These are phyloP conservation scores for Drosophila monieri DNA, from an alignment of 2,888 invertebrate genomes.

Conservation along the genomic window DNA sequence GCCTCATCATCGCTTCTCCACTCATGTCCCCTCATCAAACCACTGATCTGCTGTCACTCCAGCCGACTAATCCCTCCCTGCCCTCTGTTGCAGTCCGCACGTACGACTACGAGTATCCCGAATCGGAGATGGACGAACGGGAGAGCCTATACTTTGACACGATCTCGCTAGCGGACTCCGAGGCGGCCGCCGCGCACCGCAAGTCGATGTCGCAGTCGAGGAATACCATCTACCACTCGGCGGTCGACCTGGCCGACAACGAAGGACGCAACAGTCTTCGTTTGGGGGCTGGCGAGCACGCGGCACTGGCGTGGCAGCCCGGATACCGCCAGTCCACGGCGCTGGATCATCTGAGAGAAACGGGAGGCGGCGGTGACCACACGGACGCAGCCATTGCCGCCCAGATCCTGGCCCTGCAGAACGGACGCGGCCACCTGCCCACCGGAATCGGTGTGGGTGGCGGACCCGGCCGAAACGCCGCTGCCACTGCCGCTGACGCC, in stretches of 20 bases:
- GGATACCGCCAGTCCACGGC: conserved; percentile 82
- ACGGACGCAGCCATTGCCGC: conserved; percentile 77
- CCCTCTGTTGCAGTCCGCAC: conserved; percentile 80
- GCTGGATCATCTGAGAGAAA: conserved; percentile 76
- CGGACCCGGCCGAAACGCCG: conserved; percentile 44
- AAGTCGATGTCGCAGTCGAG: conserved; percentile 85
- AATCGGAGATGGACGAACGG: conserved; percentile 84
- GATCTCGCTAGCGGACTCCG: conserved; percentile 83
- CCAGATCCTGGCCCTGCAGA: conserved; percentile 75
- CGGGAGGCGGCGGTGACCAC: conserved; percentile 46
- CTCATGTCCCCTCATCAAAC: conserved; percentile 4
- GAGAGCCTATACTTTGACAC: conserved; percentile 84
- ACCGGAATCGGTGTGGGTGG: conserved; percentile 63
- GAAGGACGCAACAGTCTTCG: conserved; percentile 76
- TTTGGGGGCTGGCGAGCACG: conserved; percentile 58
- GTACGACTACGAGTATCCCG: conserved; percentile 83
- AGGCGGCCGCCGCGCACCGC: conserved; percentile 83
- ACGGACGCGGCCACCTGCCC: conserved; percentile 69
- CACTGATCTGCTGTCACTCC: neutral
- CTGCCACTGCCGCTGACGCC: conserved; percentile 13
- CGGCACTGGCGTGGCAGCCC: conserved; percentile 62
- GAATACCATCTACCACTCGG: conserved; percentile 87
- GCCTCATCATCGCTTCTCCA: neutral
- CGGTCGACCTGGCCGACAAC: conserved; percentile 85
- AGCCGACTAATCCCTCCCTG: conserved; percentile 25